These are phyloP conservation scores for Diploptera punctata DNA, from an alignment of 2,888 invertebrate species.

Conservation along the genomic window DNA sequence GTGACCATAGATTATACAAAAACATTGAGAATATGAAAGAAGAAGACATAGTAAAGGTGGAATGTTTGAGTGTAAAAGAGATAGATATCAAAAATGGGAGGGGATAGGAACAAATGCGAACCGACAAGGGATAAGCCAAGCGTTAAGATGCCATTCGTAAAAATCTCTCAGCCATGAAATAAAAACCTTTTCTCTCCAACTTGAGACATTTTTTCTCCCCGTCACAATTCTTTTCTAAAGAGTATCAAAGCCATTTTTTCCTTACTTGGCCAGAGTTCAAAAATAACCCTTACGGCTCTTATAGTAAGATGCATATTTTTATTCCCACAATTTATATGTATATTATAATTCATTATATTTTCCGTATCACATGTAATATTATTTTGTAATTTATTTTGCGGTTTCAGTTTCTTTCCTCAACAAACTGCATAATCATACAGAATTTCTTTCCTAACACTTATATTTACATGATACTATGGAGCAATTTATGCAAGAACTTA, in stretches of 20 bases:
- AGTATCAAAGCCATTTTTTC: conserved; percentile 24
- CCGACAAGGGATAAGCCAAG: conserved; percentile 34
- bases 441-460: no score
- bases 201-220: conserved; percentile 24
- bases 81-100: conserved; percentile 11
- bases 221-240: conserved; percentile 20
- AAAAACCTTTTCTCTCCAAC: conserved; percentile 33
- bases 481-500: no score
- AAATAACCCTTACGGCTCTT: conserved; percentile 6
- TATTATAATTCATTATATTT: not conserved
- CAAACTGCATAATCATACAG: no score
- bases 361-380: not conserved
- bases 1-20: conserved; percentile 15
- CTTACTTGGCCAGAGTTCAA: conserved; percentile 26
- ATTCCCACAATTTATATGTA: not conserved
- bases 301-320: not conserved
- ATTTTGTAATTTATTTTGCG: not conserved
- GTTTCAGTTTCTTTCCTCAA: no score
- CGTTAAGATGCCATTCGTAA: conserved; percentile 38
- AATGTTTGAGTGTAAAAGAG: conserved; percentile 16
- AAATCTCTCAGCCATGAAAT: conserved; percentile 38
- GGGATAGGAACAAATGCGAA: conserved; percentile 34
- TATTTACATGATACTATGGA: no score
- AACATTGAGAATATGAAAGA: conserved; percentile 19
- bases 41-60: conserved; percentile 8